Conservation (phyloP, 2,888 invertebrate genomes). For the Trachelus tabidus region DNA sequence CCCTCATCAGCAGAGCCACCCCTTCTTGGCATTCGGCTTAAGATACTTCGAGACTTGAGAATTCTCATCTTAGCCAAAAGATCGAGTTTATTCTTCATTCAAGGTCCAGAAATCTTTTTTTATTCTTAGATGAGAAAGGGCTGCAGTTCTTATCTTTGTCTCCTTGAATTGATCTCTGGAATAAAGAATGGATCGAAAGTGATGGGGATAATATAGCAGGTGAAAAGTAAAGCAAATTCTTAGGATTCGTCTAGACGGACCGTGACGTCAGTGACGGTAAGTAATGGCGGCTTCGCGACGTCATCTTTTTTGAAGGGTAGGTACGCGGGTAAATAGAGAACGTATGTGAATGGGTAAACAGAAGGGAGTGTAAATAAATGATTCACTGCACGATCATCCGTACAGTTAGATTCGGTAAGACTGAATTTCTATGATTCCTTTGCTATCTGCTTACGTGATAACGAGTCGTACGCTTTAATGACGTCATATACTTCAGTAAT, state of each 20-base stretch:
- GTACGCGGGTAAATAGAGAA: background rate
- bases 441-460: background rate
- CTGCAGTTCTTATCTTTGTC: background rate
- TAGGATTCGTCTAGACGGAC: constrained; percentile 17
- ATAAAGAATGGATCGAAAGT: background rate
- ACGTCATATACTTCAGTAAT: background rate
- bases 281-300: background rate
- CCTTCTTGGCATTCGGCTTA: background rate
- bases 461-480: background rate
- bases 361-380: background rate
- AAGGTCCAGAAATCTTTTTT: background rate
- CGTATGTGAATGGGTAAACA: background rate
- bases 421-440: background rate
- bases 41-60: background rate
- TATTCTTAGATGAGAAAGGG: background rate
- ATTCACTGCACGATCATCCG: background rate
- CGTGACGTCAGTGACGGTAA: background rate
- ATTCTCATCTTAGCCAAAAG: background rate
- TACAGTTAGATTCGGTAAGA: background rate
- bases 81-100: background rate
- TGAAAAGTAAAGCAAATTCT: constrained; percentile 20
- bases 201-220: background rate
- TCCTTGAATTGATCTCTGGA: background rate
- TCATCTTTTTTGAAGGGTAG: background rate
- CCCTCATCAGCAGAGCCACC: background rate